phyloP scores from a whole-genome alignment of 2,797 vertebrate genomes.

The Hippopotamyrus pictus region DNA sequence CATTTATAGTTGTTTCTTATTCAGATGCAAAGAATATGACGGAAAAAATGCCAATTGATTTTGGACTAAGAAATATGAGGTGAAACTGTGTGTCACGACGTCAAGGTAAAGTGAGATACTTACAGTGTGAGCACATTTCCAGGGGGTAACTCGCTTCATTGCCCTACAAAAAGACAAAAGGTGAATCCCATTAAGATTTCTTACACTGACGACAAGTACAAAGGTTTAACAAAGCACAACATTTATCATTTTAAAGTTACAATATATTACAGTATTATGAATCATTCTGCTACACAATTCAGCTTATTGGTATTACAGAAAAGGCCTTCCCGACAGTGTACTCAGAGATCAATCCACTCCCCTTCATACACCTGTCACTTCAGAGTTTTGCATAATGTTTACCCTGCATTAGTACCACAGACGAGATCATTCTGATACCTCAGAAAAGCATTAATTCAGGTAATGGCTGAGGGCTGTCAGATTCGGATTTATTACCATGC shows the following conservation, averaged over 20 bases:
- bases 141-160: constrained; percentile 92
- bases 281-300: background rate
- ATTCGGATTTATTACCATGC: background rate
- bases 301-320: background rate
- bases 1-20: background rate
- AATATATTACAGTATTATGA: background rate
- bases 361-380: background rate
- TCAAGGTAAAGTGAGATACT: constrained; percentile 51
- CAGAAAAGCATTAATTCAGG: background rate
- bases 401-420: background rate
- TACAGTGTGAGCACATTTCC: constrained; percentile 97
- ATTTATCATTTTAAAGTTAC: background rate
- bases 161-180: constrained; percentile 63
- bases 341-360: background rate
- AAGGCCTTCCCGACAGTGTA: background rate
- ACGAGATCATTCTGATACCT: background rate
- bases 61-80: background rate
- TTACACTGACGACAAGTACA: background rate
- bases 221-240: background rate
- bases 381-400: background rate
- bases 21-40: background rate
- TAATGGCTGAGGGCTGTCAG: background rate
- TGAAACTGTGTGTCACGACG: background rate
- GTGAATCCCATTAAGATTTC: background rate
- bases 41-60: background rate